phyloP scores from a whole-genome alignment of 1,140 invertebrate genomes.

The Galleria mellonella region DNA sequence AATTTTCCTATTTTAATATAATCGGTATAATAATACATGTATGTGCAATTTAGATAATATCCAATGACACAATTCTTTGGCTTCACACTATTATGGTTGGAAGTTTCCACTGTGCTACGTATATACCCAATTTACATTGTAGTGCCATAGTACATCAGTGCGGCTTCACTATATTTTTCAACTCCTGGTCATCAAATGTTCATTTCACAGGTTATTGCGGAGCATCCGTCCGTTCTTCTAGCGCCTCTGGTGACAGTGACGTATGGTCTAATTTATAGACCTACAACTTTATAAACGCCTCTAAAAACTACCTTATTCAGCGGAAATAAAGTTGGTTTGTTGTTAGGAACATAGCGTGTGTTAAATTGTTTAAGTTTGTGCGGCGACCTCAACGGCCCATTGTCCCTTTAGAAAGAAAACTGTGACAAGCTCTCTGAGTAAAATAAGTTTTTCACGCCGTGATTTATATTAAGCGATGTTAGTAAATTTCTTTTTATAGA shows the following conservation, averaged over 20 bases:
- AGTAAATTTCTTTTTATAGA: not conserved
- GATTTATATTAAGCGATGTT: conserved; percentile 30
- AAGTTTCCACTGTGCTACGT: no score
- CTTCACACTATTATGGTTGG: no score
- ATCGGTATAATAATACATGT: no score
- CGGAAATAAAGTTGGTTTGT: conserved; percentile 25
- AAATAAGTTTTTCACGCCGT: conserved; percentile 27
- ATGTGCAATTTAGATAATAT: no score
- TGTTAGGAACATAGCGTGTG: conserved; percentile 10
- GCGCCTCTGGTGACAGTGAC: conserved; percentile 49
- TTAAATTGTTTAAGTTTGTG: conserved; percentile 32
- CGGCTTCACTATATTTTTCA: not conserved
- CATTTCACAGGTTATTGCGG: conserved; percentile 64
- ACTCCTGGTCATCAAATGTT: conserved; percentile 50
- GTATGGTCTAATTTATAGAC: conserved; percentile 58
- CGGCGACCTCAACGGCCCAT: conserved; percentile 35
- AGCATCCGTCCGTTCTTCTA: conserved; percentile 40
- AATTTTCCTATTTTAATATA: no score
- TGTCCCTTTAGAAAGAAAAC: conserved; percentile 51
- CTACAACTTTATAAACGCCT: conserved; percentile 23
- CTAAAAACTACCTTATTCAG: conserved; percentile 12
- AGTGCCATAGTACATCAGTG: conserved; percentile 20
- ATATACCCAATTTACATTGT: no score
- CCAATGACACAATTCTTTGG: no score
- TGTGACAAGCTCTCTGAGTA: conserved; percentile 20